A percentile compares a stretch with the other conserved stretches of the same genome.
Conservation (phyloP, 2,888 invertebrate genomes). For the Proisotoma minuta region DNA sequence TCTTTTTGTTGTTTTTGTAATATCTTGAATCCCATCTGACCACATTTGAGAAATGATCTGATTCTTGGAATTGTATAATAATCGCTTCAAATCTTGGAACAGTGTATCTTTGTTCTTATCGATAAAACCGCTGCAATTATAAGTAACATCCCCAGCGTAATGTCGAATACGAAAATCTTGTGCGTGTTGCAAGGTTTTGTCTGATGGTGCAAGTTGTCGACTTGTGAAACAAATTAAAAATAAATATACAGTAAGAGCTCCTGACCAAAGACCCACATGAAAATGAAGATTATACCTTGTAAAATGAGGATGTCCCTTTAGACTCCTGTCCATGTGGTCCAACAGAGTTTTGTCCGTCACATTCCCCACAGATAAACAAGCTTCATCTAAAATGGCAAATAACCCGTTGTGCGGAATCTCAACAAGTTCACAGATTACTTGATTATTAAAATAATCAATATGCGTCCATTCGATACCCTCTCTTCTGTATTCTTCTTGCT, state of each 20-base stretch:
- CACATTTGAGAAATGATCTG: slow-evolving; percentile 78
- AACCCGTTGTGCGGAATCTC: slow-evolving; percentile 90
- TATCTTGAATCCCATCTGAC: slow-evolving; percentile 91
- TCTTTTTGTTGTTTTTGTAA: slow-evolving; percentile 87
- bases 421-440: slow-evolving; percentile 90
- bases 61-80: slow-evolving; percentile 79
- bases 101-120: slow-evolving; percentile 96
- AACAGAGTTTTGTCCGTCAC: slow-evolving; percentile 77
- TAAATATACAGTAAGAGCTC: too few relatives aligned
- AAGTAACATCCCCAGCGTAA: slow-evolving; percentile 95
- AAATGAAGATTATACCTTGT: too few relatives aligned
- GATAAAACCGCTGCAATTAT: slow-evolving; percentile 82
- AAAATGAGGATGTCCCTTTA: slow-evolving; percentile 78
- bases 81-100: slow-evolving; percentile 93
- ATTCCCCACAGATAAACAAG: slow-evolving; percentile 91
- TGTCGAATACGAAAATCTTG: slow-evolving; percentile 81
- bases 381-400: slow-evolving; percentile 90
- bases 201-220: slow-evolving; percentile 72
- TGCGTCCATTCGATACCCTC: slow-evolving; percentile 96
- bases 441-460: slow-evolving; percentile 95
- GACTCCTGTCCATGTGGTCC: slow-evolving; percentile 86
- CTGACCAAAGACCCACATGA: too few relatives aligned
- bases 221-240: too few relatives aligned
- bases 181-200: slow-evolving; percentile 72
- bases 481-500: slow-evolving; percentile 92